Percentiles rank a stretch among this genome's conserved stretches.
Conservation (phyloP, 2,113 vertebrate species). For the Anguilla rostrata region DNA sequence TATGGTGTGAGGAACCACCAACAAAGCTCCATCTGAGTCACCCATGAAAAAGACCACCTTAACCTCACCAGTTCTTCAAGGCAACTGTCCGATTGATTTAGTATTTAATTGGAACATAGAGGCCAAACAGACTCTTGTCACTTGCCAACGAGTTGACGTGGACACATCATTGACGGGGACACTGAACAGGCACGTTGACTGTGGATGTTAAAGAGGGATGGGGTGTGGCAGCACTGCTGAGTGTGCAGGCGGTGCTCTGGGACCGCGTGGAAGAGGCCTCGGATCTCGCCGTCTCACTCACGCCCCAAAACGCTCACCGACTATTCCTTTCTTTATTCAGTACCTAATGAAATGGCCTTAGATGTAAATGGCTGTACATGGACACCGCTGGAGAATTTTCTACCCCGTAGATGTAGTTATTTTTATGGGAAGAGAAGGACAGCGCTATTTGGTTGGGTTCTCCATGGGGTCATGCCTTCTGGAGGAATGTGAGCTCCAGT, state of each 20-base stretch:
- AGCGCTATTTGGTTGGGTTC: conserved; percentile 49
- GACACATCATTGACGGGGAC: background rate
- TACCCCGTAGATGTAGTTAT: conserved; percentile 69
- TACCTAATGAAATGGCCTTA: conserved; percentile 63
- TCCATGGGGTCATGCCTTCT: conserved; percentile 37
- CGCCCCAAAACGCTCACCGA: conserved; percentile 19
- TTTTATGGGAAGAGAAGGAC: conserved; percentile 62
- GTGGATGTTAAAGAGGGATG: conserved; percentile 5
- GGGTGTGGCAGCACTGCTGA: background rate
- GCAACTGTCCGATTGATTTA: background rate
- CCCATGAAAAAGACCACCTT: background rate
- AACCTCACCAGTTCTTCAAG: background rate
- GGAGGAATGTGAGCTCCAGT: background rate
- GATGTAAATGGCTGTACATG: conserved; percentile 72
- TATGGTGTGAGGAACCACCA: background rate
- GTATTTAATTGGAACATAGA: background rate
- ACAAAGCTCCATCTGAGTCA: background rate
- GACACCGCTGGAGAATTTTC: conserved; percentile 57
- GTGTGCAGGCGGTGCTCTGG: background rate
- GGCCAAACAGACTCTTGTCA: background rate
- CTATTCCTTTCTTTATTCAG: conserved; percentile 14
- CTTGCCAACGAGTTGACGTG: background rate
- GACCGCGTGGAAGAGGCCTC: background rate
- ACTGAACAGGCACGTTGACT: background rate
- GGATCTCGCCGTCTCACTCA: background rate